Evolutionary conservation across 2,797 vertebrate species (phyloP).

Genomic region (Mareca strepera): DNA sequence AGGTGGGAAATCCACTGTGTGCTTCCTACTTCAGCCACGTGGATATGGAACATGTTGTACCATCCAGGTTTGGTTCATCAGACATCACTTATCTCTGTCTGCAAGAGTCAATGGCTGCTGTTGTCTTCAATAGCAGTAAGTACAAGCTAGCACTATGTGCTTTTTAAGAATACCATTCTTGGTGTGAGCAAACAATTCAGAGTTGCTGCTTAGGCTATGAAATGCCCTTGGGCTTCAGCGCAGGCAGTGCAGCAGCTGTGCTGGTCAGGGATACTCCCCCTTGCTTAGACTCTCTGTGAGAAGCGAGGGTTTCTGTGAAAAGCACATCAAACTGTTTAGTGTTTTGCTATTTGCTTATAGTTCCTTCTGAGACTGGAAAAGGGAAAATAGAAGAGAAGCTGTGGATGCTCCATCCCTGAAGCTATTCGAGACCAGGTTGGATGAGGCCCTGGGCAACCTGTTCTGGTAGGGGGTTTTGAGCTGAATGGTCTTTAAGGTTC

Average conservation of each 20-base stretch:
- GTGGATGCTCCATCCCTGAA: no score
- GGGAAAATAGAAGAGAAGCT: no score
- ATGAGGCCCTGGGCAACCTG: no score
- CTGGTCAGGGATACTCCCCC: background rate
- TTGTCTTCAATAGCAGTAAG: background rate
- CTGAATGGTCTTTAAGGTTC: no score
- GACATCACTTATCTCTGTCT: background rate
- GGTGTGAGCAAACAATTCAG: background rate
- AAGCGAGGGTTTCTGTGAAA: background rate
- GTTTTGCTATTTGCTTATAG: background rate
- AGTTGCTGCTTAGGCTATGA: background rate
- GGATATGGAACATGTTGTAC: background rate
- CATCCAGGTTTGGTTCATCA: background rate
- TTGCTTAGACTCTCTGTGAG: background rate
- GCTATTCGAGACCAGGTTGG: no score
- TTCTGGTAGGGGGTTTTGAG: no score
- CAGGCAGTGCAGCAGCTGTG: background rate
- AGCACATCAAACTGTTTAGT: background rate
- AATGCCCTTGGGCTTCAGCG: background rate
- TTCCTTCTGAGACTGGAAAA: background rate
- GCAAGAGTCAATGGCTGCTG: background rate
- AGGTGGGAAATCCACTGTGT: fast-evolving
- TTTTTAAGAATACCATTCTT: background rate
- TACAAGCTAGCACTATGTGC: background rate
- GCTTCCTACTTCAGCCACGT: background rate